Conservation (phyloP, 2,797 vertebrate genomes). For the Taeniopygia guttata region DNA sequence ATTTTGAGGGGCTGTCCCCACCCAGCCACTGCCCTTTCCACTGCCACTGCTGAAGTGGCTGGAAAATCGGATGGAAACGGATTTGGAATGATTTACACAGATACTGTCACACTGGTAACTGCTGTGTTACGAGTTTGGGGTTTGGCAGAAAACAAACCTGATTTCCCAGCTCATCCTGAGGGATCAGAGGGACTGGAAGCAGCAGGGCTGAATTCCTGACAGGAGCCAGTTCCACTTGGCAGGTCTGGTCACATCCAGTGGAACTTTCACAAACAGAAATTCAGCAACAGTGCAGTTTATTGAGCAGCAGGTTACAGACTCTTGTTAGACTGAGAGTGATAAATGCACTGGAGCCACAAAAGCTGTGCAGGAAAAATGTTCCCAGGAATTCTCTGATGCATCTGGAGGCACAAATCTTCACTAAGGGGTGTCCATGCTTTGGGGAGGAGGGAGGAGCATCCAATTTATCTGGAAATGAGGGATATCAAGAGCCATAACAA, state of each 20-base stretch:
- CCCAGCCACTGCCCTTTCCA: background rate
- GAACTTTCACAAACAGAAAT: background rate
- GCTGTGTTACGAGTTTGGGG: background rate
- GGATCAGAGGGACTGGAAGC: background rate
- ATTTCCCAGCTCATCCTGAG: background rate
- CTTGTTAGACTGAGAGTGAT: background rate
- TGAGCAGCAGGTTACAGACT: background rate
- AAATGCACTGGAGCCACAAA: background rate
- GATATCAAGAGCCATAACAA: background rate
- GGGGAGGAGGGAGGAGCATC: background rate
- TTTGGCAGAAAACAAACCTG: background rate
- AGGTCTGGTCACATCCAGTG: background rate
- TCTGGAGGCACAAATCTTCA: background rate
- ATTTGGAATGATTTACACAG: background rate
- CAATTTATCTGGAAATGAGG: background rate
- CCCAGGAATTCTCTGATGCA: background rate
- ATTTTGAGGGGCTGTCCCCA: background rate
- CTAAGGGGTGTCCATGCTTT: background rate
- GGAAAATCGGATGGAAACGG: rapidly evolving
- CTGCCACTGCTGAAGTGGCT: background rate
- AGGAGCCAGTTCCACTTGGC: background rate
- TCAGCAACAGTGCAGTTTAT: background rate
- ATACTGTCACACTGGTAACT: background rate
- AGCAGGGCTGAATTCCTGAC: background rate
- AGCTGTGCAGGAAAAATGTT: background rate